Evolutionary conservation across 2,888 invertebrate genomes (phyloP).

Genomic region (Vandiemenella viatica): DNA sequence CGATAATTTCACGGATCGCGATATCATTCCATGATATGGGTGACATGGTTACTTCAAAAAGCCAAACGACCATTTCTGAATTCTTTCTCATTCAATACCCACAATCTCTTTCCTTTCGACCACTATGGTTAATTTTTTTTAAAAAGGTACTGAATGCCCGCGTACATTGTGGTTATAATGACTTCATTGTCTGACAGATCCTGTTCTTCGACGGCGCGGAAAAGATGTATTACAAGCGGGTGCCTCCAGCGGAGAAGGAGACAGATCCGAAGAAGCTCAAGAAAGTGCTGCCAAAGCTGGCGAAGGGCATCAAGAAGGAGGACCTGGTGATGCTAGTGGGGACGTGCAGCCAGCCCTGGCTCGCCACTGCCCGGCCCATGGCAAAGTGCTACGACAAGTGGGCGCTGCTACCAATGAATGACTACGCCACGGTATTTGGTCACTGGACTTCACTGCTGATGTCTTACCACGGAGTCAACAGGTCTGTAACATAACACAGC

Average conservation of each 20-base stretch:
- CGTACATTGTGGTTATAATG: no score
- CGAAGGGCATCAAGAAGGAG: conserved; percentile 46
- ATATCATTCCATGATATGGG: no score
- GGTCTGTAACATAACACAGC: no score
- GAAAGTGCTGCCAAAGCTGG: conserved; percentile 48
- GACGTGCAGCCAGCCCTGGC: conserved; percentile 51
- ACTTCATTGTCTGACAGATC: no score
- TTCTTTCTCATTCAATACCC: no score
- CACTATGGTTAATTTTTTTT: no score
- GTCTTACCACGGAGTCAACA: conserved; percentile 42
- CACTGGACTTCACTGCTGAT: conserved; percentile 39
- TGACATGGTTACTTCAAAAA: no score
- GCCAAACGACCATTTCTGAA: no score
- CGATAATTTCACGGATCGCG: no score
- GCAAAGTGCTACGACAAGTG: conserved; percentile 42
- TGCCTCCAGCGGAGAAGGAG: conserved; percentile 42
- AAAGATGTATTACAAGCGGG: conserved; percentile 50
- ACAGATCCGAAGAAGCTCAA: conserved; percentile 54
- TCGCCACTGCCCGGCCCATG: conserved; percentile 33
- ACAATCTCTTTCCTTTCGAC: no score
- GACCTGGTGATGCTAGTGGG: conserved; percentile 57
- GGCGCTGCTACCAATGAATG: conserved; percentile 7
- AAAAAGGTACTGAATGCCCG: no score
- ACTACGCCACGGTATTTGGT: conserved; percentile 35
- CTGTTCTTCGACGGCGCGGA: conserved; percentile 51